These are phyloP conservation scores for Teleogryllus oceanicus DNA, from an alignment of 2,888 invertebrate species.

Conservation along the genomic window DNA sequence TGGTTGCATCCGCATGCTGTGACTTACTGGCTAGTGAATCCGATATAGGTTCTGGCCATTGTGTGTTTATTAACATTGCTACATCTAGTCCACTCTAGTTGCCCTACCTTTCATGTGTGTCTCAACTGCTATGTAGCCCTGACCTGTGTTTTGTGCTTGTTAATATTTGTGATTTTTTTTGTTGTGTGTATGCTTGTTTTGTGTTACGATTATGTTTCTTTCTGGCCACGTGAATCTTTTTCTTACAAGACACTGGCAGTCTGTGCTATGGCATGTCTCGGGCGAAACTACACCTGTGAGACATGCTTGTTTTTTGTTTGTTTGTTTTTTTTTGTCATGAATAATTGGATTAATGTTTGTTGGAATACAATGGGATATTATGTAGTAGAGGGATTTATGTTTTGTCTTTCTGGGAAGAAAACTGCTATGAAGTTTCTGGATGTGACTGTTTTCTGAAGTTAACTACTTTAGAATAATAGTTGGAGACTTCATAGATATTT, in stretches of 20 bases:
- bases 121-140: slow-evolving; percentile 18
- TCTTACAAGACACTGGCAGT: slow-evolving; percentile 5
- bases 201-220: slow-evolving; percentile 19
- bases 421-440: too few species aligned
- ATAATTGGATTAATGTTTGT: neutral
- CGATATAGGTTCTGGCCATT: slow-evolving; percentile 18
- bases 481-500: too few species aligned
- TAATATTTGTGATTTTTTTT: slow-evolving; percentile 25
- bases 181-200: slow-evolving; percentile 24
- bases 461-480: too few species aligned
- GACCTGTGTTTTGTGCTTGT: slow-evolving; percentile 18
- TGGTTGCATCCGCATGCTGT: slow-evolving; percentile 35
- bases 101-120: slow-evolving; percentile 26
- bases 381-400: neutral
- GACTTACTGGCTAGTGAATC: slow-evolving; percentile 24
- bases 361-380: neutral
- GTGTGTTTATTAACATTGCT: slow-evolving; percentile 30
- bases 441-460: too few species aligned
- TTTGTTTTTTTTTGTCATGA: neutral
- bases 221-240: neutral
- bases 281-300: slow-evolving; percentile 1
- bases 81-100: slow-evolving; percentile 28
- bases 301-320: neutral
- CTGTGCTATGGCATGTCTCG: slow-evolving; percentile 6
- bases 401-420: too few species aligned